Evolutionary conservation across 2,888 invertebrate genomes (phyloP), one percentile per base, ranked within the genome.

Genomic region (Microctonus hyperodae): DNA sequence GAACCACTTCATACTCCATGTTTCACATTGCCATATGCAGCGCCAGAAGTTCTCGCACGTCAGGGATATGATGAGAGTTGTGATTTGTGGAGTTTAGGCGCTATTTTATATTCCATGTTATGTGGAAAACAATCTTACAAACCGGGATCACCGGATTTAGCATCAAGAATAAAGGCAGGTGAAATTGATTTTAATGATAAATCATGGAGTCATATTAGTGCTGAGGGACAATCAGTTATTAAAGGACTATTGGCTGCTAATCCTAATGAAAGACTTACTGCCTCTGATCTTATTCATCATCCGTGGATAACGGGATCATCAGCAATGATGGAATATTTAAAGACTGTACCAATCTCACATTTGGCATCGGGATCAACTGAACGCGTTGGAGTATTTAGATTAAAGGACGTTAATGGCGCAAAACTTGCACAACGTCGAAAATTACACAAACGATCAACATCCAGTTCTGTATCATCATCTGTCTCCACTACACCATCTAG

Each of bases 81-180:
- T 86, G 98, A 98, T 86, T 86, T 97, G 68, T 98, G 98, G 96
- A 95, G 96, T 74, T 87, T 98, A 0, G 98, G 98, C 0, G 97
- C 97, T 1, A 94, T 97, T 72, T 86, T 97, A 89, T 94, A 92
- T 82, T 92, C 92, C 65, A 91, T 94, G 90, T 84, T 97, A 56
- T 92, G 94, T 69, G 97, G 97, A 0, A 90, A 90, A 77, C 92
- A 95, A 0, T 97, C 97, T 0, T 97, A 96, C 86, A 91, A 92
- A 74, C 88, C 89, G 0, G 83, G 88, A 5, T 90, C 90, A 1
- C 87, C 89, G 50, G 90, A 91, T 70, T 91, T 94, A 67, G 94
- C 95, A 88, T 89, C 91, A 68, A 86, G 93, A 68, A 95, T 96
- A 65, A 89, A 91, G 74, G 87, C 87, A 3, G 96, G 95, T 2